A percentile compares a stretch with the other conserved stretches of the same genome.
These are phyloP conservation scores for Vanessa atalanta DNA, from an alignment of 1,140 invertebrate genomes.

Conservation along the genomic window DNA sequence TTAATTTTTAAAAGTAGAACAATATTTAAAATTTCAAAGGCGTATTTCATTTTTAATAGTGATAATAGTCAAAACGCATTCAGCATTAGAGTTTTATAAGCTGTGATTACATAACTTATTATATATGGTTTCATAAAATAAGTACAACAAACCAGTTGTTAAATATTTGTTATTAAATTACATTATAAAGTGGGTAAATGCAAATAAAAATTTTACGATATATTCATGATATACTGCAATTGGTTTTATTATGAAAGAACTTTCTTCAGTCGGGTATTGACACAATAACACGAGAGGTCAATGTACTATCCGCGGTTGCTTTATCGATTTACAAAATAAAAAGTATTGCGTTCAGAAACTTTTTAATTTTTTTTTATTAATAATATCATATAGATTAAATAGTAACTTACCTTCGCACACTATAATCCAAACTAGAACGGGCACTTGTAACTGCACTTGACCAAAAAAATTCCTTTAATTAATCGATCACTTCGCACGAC, in stretches of 20 bases:
- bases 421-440: slow-evolving; percentile 62
- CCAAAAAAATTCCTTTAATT: slow-evolving; percentile 48
- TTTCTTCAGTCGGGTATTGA: background rate
- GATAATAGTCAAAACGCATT: background rate
- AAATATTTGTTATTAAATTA: too few relatives aligned
- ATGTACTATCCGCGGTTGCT: background rate
- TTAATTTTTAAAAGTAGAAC: background rate
- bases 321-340: background rate
- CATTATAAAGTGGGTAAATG: slow-evolving; percentile 7
- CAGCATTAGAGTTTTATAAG: too few relatives aligned
- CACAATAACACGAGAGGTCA: slow-evolving; percentile 15
- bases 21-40: background rate
- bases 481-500: slow-evolving; percentile 53
- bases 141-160: too few relatives aligned
- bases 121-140: too few relatives aligned
- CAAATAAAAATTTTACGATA: slow-evolving; percentile 20
- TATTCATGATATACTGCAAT: background rate
- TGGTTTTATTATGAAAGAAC: slow-evolving; percentile 10
- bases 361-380: background rate
- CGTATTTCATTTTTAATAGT: background rate
- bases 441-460: slow-evolving; percentile 53
- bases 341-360: background rate
- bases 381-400: background rate
- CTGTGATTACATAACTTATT: too few relatives aligned
- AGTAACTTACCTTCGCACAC: slow-evolving; percentile 51